Evolutionary conservation across 2,797 vertebrate genomes (phyloP), one percentile per base, ranked within the genome.

Genomic region (Sebastes taczanowskii): DNA sequence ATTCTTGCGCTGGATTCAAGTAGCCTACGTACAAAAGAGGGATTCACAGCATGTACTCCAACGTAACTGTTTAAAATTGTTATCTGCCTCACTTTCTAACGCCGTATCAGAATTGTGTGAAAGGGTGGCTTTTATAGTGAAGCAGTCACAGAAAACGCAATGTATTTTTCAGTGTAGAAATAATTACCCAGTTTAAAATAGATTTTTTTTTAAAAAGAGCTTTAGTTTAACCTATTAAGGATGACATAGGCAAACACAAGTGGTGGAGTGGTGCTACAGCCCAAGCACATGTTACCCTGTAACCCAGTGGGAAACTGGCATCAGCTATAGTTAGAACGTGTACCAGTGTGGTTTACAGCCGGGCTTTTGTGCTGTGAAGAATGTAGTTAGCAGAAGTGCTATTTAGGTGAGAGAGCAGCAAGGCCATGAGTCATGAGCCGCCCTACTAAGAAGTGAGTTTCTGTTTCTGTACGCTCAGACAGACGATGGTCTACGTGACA

Each of bases 321-420:
- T 23, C 55, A 18, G 71, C 84, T 91, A 74, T 59, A 81, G 63
- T 80, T 84, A 80, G 75, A 81, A 30, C 2, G 3, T 4, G 66
- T 83, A 63, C 29, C 65, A 64, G 22, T 4, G 23, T 35, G 35
- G 2, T 84, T 52, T 32, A 49, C 29, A 61, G 77, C 16, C 32
- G n/a, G 59, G 64, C 52, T 71, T 71, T 83, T 81, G 71, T 86
- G 65, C 77, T 69, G 27, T 58, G 27, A 56, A 61, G 69, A 53
- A 67, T 62, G 52, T 27, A 25, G 23, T 25, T 35, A 16, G 16
- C 64, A 84, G 62, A 75, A 42, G 25, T 72, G 82, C 75, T 90
- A 93, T 93, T 79, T 88, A 80, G 84, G 89, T 93, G 68, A 90
- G 60, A 88, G 90, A 85, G 82, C 86, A 85, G 66, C 65, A 3